Evolutionary conservation across 1,140 invertebrate species (phyloP), one percentile per base, ranked within the genome.

Genomic region (Halesus radiatus): DNA sequence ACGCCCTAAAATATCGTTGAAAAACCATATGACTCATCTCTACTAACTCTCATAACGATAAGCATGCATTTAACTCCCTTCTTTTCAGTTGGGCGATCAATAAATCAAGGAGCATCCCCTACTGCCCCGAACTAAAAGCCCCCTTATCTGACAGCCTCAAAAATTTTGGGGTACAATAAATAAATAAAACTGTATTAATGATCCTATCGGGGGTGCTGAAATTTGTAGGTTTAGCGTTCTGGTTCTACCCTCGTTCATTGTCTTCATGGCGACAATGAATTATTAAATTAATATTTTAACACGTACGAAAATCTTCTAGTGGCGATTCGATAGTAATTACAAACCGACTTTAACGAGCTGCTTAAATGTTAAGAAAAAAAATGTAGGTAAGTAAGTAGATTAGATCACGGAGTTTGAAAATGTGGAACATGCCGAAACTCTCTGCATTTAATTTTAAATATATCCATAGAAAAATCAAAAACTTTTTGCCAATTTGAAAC

Each of bases 81-180:
- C 8, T 3, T 66, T 66, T 32, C 26, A 66, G 62, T 66, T 66
- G 22, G 16, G 29, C 62, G 62, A 66, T 66, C 62, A 66, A 66
- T 66, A 66, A 66, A 66, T 29, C 22, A 26, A 66, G 62, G n/a
- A 37, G n/a, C 62, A 66, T 29, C 62, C 62, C 62, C 62, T 29
- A 66, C n/a, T 66, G 62, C 37, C 37, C 22, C 62, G 26, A 66
- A 66, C 56, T 26, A 66, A 66, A 66, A 66, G 13, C 26, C 16
- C 62, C 62, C 62, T 66, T 66, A 32, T 66, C 62, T 66, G 22
- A 45, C 29, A 66, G 23, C 62, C 2, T 66, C 23, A 66, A 66
- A 66, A 13, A 45, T 45, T 45, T 8, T 45, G 37, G 37, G 37
- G 37, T 45, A 45, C 37, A 13, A 45, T 45, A 45, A 45, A 45